Base-by-base conservation (phyloP, 1,140 invertebrate species). In the Mercenaria mercenaria region DNA sequence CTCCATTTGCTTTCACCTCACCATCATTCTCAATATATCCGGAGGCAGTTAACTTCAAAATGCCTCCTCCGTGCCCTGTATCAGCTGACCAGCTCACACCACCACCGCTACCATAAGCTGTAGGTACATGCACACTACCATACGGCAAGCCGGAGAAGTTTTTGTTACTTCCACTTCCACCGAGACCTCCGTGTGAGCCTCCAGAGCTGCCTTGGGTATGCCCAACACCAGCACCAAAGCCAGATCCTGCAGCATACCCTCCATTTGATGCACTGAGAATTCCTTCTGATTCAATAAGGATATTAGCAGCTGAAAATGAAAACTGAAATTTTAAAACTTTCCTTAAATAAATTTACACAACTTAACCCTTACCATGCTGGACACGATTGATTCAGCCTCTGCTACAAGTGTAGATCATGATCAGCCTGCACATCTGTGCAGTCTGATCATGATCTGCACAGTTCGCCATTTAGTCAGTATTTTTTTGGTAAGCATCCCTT, bases 281-380 rank as follows among this genome's bases (percentile, higher is more conserved):
- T 18, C 92, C 94, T n/a, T 93, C 93, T 10, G 92, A 90, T 64
- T 94, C 94, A 61, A 94, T 67, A 18, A 91, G 93, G 41, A 94
- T 92, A 74, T 93, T 94, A 6, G 92, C 90, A 81, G 93, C 94
- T 94, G 81, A 26, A 92, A 92, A 37, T 50, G 26, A 50, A 39
- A 41, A n/a, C n/a, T n/a, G n/a, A n/a, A n/a, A n/a, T n/a, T n/a
- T n/a, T n/a, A n/a, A n/a, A n/a, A n/a, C n/a, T n/a, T 72, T 64
- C 23, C 10, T 52, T 23, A 52, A 52, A 52, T 52, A 52, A 52
- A 10, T 23, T 52, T n/a, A n/a, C n/a, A n/a, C n/a, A n/a, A n/a
- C n/a, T n/a, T n/a, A n/a, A n/a, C n/a, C n/a, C n/a, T n/a, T n/a
- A n/a, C n/a, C n/a, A n/a, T n/a, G n/a, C n/a, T n/a, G n/a, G n/a